Evolutionary conservation across 1,140 invertebrate genomes (phyloP), one percentile per base, ranked within the genome.

Genomic region (Drosophila mojavensis): DNA sequence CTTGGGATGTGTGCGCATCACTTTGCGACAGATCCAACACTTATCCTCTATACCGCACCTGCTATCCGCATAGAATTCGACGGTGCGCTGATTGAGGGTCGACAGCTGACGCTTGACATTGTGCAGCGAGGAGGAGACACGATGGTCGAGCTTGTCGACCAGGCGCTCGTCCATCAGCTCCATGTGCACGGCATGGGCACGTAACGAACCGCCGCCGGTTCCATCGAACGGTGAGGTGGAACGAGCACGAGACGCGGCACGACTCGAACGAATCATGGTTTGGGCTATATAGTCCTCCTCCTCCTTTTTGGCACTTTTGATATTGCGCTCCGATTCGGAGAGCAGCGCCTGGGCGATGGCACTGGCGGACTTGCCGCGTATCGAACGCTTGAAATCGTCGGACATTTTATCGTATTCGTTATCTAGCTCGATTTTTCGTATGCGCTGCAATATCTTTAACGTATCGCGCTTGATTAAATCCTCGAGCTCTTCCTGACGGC

Each of bases 351-450:
- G 94, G 82, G 95, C 95, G 75, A 96, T 96, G 30, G 94, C 94
- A 81, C 94, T 95, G 9, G 96, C 96, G 3, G 96, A 96, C 93
- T 95, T 96, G 48, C 95, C 96, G 67, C 94, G 93, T 24, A 96
- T 91, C 75, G 93, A 93, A 81, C 91, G 94, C 76, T 92, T 93
- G 24, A 94, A 90, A 77, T 94, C 93, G 59, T 90, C 81, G 51
- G 94, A 94, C 58, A 94, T 93, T 74, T 94, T 92, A 4, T 94
- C 76, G n/a, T 79, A 11, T 48, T 89, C 89, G 54, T 80, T 91
- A 41, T 91, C 83, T 36, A 91, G 50, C 56, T 92, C 91, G 86
- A 84, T 75, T 92, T 89, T 63, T 11, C 82, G 79, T 54, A 91
- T 84, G 67, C 92, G 92, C 90, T 91, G 90, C 41, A 92, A 59